Base-by-base conservation (phyloP, 1,140 invertebrate species). In the Stegodyphus dumicola region DNA sequence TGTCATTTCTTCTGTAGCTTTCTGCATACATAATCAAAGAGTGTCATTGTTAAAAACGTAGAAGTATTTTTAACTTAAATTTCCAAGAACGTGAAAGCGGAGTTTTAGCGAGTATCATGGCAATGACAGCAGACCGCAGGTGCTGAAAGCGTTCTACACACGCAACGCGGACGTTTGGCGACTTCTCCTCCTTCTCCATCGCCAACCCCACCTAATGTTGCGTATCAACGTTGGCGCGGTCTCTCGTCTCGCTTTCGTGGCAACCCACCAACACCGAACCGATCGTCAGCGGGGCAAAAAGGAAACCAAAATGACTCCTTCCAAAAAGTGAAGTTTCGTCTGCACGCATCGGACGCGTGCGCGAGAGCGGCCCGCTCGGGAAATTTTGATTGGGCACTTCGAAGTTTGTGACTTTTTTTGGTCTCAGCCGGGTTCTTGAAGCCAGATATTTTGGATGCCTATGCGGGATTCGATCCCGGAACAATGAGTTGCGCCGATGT, bases 401-500 rank as follows among this genome's bases (percentile, higher is more conserved):
- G 1, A 10, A 10, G 56, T 60, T 60, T 5, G 56, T 60, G 56
- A 15, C 7, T 60, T 76, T 49, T 15, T 7, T 9, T 17, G 17
- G 7, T n/a, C 17, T n/a, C 15, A 67, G 11, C n/a, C 65, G 13
- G 7, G 9, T 18, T 67, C 17, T 7, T n/a, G 65, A n/a, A 15
- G 15, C 65, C 56, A 60, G 56, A 15, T 10, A 10, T 60, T 60
- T 15, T 67, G 65, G 65, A 67, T 67, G 65, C 17, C 65, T 67
- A 2, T 67, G 11, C 15, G 65, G 54, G 18, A 65, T 54, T 5
- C 18, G 10, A 52, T 7, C 7, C 11, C 15, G 13, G 71, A 65
- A 86, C 85, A 53, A 87, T 87, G 87, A 87, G 87, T 75, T 87
- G 87, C 74, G 85, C 85, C 56, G 85, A 87, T 56, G 86, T 87